A percentile compares a stretch with the other conserved stretches of the same genome.
Evolutionary conservation across 1,140 invertebrate genomes (phyloP).

Genomic region (Liolophura sinensis): DNA sequence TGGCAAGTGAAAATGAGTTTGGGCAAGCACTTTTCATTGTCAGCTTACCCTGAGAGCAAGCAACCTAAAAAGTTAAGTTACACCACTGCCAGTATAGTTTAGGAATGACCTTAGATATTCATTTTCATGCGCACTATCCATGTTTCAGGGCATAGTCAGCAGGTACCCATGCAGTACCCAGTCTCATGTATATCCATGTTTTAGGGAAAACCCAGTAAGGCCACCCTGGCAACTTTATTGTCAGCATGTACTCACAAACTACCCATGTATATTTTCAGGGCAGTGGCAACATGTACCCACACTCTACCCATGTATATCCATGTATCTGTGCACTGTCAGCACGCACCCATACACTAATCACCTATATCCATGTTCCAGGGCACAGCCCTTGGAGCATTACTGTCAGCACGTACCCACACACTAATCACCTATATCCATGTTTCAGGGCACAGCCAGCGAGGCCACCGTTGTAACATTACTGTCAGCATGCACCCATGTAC

Average conservation of each 20-base stretch:
- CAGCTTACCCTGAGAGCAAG: too few relatives aligned
- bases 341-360: background rate
- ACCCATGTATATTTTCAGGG: background rate
- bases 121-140: conserved; percentile 16
- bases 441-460: conserved; percentile 86
- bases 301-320: background rate
- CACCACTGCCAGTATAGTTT: too few relatives aligned
- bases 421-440: background rate
- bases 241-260: conserved; percentile 69
- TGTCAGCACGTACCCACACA: background rate
- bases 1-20: too few relatives aligned
- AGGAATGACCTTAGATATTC: too few relatives aligned
- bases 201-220: conserved; percentile 84
- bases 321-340: background rate
- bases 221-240: conserved; percentile 78
- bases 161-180: too few relatives aligned
- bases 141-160: too few relatives aligned
- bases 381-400: background rate
- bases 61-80: too few relatives aligned
- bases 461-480: conserved; percentile 79
- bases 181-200: background rate
- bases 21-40: too few relatives aligned
- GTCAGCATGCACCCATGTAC: conserved; percentile 73
- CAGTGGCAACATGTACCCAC: background rate
- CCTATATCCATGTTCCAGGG: background rate